phyloP scores from a whole-genome alignment of 1,140 invertebrate species.

The Phymorhynchus buccinoides region DNA sequence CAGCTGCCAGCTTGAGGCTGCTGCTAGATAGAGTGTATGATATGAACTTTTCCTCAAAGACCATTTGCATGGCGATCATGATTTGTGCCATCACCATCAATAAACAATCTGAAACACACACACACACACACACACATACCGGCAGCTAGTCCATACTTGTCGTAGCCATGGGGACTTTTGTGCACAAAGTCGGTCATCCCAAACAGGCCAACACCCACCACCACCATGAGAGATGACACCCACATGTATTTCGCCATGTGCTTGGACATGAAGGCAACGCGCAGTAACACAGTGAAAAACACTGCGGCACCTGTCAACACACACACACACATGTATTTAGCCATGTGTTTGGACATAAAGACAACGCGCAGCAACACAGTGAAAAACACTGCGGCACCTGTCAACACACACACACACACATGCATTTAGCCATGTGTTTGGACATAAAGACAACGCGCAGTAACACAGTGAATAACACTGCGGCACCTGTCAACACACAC shows the following conservation, averaged over 20 bases:
- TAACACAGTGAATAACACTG: no score
- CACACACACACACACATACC: no score
- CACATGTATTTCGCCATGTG: conserved; percentile 43
- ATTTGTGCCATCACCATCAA: conserved; percentile 38
- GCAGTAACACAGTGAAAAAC: conserved; percentile 28
- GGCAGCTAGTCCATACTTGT: conserved; percentile 31
- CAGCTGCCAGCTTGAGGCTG: no score
- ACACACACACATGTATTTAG: neutral
- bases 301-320: conserved; percentile 29
- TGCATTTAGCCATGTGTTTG: no score
- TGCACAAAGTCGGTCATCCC: conserved; percentile 35
- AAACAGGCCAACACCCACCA: conserved; percentile 24
- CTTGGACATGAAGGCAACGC: conserved; percentile 36
- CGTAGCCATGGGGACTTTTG: conserved; percentile 5
- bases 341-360: neutral
- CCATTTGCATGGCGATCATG: conserved; percentile 37
- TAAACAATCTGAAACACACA: conserved; percentile 8
- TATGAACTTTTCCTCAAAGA: conserved; percentile 36
- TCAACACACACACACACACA: neutral
- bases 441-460: no score
- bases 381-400: conserved; percentile 36
- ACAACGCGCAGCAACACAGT: conserved; percentile 29
- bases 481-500: no score
- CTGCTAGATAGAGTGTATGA: no score
- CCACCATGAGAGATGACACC: conserved; percentile 31